Evolutionary conservation across 2,113 vertebrate species (phyloP).

Genomic region (Carettochelys insculpta): DNA sequence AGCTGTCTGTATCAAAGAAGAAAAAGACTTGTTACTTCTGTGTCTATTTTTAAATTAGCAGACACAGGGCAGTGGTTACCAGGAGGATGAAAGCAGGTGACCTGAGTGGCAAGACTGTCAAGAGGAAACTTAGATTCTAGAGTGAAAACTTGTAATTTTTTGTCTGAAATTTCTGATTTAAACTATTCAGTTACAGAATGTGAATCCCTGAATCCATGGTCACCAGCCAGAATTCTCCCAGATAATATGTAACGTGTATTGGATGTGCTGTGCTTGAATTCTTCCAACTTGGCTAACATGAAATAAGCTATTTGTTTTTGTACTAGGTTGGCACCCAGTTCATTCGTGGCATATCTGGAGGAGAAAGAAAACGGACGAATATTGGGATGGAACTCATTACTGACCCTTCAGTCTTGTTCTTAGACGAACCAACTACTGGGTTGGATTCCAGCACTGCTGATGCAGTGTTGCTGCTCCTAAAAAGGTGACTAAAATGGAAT

Average conservation of each 20-base stretch:
- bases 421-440: conserved; percentile 95
- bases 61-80: background rate
- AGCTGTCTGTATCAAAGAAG: background rate
- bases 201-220: background rate
- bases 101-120: background rate
- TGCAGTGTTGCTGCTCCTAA: conserved; percentile 89
- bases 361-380: conserved; percentile 92
- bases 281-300: fast-evolving
- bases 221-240: background rate
- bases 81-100: background rate
- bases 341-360: conserved; percentile 90
- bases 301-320: background rate
- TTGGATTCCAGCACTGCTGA: conserved; percentile 94
- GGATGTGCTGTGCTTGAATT: background rate
- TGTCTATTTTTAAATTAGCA: fast-evolving
- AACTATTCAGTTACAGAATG: background rate
- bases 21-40: background rate
- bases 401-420: conserved; percentile 89
- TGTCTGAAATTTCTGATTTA: background rate
- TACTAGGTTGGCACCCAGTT: conserved; percentile 91
- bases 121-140: background rate
- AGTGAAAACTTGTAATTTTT: background rate
- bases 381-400: conserved; percentile 97
- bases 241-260: fast-evolving
- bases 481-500: conserved; percentile 77